Evolutionary conservation across 2,888 invertebrate genomes (phyloP).

Genomic region (Cephus nigrinus): DNA sequence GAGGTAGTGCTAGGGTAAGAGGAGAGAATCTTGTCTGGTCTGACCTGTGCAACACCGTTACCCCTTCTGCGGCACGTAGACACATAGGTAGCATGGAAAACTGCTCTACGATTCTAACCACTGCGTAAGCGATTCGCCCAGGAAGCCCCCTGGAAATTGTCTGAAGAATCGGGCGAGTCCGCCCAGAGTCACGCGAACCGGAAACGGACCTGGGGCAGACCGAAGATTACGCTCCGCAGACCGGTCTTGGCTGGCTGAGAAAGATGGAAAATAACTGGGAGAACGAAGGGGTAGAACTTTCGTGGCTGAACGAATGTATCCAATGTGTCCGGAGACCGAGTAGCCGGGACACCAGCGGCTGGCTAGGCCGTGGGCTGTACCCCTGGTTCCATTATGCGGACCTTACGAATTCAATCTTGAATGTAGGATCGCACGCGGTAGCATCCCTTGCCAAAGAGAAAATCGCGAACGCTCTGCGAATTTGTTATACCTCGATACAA

Average conservation of each 20-base stretch:
- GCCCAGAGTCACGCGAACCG: background rate
- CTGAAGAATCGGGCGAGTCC: background rate
- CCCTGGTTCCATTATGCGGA: background rate
- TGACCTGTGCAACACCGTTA: background rate
- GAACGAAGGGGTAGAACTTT: slow-evolving; percentile 3
- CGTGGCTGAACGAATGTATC: slow-evolving; percentile 10
- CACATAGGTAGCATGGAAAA: background rate
- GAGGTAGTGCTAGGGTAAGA: background rate
- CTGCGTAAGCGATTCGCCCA: background rate
- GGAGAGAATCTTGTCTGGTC: background rate
- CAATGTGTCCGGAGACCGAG: background rate
- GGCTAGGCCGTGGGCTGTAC: background rate
- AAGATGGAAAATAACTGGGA: background rate
- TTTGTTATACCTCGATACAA: background rate
- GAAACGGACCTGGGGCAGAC: background rate
- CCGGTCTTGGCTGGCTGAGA: background rate
- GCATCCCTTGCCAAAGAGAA: background rate
- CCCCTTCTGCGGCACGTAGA: background rate
- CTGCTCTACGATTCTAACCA: background rate
- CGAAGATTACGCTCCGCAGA: background rate
- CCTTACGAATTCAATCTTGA: background rate
- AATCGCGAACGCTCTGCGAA: background rate
- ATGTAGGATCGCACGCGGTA: background rate
- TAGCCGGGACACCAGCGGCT: background rate
- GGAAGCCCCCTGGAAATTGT: slow-evolving; percentile 1